Evolutionary conservation across 2,113 vertebrate genomes (phyloP), one percentile per base, ranked within the genome.

Genomic region (Hiodon alosoides): DNA sequence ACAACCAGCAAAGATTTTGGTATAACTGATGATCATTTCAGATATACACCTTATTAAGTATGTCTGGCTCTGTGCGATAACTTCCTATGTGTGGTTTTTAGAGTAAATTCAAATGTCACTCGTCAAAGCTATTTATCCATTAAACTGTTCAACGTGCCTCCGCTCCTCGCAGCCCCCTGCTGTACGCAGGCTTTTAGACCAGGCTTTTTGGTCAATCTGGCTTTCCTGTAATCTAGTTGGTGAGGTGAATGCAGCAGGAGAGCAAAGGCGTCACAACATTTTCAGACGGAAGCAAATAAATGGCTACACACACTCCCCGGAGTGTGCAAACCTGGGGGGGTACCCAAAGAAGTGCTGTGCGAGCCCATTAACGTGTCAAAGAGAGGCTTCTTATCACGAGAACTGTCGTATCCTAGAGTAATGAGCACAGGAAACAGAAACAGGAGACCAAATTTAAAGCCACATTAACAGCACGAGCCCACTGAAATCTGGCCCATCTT

Each of bases 221-320:
- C 62, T n/a, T 54, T 64, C 53, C 46, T 48, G 64, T 52, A 74
- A 57, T 74, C 67, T 74, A 74, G 57, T 67, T 55, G 50, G 54
- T 16, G 48, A 58, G 14, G 51, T 46, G 14, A 67, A 64, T 58
- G 51, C 50, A 48, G 62, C 11, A 66, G 53, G 71, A 17, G 57
- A 74, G 62, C 57, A 17, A 67, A 53, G 52, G 54, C 62, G 57
- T 66, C 54, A 67, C 55, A 74, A 67, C 55, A 65, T 74, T 74
- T 67, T 65, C 13, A 73, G 50, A 66, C 17, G 62, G n/a, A 57
- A 55, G 13, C 52, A 60, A 73, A 59, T 64, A 52, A 53, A 74
- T 66, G 73, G 57, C 62, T 74, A 74, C 64, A 65, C 50, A 53
- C 31, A 14, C 61, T 65, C 59, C 48, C 60, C n/a, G 72, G 58